Conservation (phyloP, 2,797 vertebrate species). For the Nasua narica region DNA sequence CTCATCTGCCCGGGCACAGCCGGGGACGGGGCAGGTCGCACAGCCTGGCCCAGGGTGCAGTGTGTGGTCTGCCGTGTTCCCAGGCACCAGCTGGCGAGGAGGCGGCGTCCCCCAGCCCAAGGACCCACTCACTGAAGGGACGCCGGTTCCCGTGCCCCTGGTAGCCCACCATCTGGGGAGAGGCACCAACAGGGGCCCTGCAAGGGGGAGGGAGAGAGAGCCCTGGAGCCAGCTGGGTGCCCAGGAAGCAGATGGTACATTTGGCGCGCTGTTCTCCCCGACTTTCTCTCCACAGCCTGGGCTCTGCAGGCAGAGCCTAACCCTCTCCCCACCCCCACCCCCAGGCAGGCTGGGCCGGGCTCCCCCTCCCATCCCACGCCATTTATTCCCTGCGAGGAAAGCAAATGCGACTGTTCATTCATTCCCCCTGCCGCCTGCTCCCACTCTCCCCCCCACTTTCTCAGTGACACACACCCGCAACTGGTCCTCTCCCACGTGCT, state of each 20-base stretch:
- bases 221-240: neutral
- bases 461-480: neutral
- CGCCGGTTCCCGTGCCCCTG: neutral
- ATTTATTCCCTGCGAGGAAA: neutral
- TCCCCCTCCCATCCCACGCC: accelerated
- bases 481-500: neutral
- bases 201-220: neutral
- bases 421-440: neutral
- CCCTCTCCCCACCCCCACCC: neutral
- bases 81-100: neutral
- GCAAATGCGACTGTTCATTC: neutral
- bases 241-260: neutral
- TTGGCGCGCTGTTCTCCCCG: neutral
- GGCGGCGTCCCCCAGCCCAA: neutral
- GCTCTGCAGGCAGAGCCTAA: neutral
- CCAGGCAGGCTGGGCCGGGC: neutral
- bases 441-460: neutral
- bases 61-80: neutral
- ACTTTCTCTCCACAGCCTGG: neutral
- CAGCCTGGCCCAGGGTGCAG: neutral
- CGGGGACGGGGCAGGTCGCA: neutral
- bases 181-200: neutral
- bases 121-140: neutral
- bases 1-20: neutral
- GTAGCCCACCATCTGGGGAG: neutral